A percentile compares a stretch with the other conserved stretches of the same genome.
Conservation (phyloP, 2,797 vertebrate species). For the Enteromius fasciolatus region DNA sequence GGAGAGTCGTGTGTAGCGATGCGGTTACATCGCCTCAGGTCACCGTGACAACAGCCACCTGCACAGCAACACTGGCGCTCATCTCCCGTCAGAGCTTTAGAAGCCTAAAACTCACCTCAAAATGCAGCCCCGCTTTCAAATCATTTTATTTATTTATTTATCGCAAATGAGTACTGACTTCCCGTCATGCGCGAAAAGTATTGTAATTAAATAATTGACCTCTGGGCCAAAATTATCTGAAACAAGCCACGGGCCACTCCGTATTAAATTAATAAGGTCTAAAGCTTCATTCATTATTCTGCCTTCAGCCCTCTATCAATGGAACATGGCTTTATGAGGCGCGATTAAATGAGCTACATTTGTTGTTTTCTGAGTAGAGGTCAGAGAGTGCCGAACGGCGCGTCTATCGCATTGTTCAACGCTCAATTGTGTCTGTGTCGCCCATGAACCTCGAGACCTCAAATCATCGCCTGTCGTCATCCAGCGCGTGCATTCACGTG, state of each 20-base stretch:
- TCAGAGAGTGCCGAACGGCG: constrained; percentile 75
- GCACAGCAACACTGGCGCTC: constrained; percentile 32
- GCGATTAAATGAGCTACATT: constrained; percentile 57
- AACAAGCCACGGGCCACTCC: constrained; percentile 48
- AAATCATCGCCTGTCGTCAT: constrained; percentile 41
- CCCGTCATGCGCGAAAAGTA: constrained; percentile 29
- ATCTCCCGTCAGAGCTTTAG: background rate
- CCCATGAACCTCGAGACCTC: constrained; percentile 75
- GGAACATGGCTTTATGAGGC: constrained; percentile 50
- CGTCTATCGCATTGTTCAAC: constrained; percentile 75
- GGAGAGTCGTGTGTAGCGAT: constrained; percentile 43
- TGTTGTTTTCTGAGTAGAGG: constrained; percentile 67
- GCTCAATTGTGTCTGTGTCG: constrained; percentile 74
- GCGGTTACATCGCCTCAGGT: constrained; percentile 39
- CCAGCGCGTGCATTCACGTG: constrained; percentile 17
- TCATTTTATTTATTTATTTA: background rate
- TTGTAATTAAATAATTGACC: constrained; percentile 57
- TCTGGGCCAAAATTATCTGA: constrained; percentile 48
- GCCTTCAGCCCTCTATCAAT: constrained; percentile 48
- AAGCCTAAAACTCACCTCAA: constrained; percentile 2
- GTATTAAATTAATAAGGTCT: constrained; percentile 51
- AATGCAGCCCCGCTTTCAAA: background rate
- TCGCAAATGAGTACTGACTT: constrained; percentile 18
- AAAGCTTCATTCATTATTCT: constrained; percentile 54
- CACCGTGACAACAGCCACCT: constrained; percentile 51